Evolutionary conservation across 1,140 invertebrate species (phyloP).

Genomic region (Drosophila nebulosa): DNA sequence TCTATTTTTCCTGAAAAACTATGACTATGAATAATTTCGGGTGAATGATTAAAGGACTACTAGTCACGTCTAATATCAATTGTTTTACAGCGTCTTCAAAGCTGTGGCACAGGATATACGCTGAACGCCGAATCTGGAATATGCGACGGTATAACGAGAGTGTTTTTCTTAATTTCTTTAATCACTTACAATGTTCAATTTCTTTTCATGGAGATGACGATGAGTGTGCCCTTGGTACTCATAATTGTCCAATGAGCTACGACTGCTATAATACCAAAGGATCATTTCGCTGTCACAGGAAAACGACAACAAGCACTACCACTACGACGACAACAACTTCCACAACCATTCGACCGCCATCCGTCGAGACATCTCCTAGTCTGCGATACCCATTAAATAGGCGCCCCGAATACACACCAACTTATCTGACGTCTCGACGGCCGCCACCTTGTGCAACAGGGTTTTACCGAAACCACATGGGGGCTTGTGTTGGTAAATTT

Average conservation of each 20-base stretch:
- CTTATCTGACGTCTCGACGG: not conserved
- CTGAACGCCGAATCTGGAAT: constrained; percentile 91
- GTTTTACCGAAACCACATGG: constrained; percentile 62
- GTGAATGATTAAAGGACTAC: not conserved
- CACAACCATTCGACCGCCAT: constrained; percentile 20
- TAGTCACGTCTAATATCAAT: not conserved
- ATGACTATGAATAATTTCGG: not conserved
- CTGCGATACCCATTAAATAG: not conserved
- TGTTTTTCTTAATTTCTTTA: not conserved
- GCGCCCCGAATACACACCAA: constrained; percentile 10
- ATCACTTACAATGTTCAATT: not conserved
- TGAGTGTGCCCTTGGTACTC: constrained; percentile 91
- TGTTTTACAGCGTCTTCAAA: constrained; percentile 83
- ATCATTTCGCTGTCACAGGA: constrained; percentile 71
- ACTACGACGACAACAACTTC: constrained; percentile 45
- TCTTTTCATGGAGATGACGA: constrained; percentile 88
- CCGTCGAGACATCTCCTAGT: not conserved
- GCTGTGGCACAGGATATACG: constrained; percentile 98
- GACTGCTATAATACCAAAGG: constrained; percentile 89
- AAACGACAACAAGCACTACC: constrained; percentile 39
- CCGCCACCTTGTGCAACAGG: constrained; percentile 47
- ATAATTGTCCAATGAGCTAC: constrained; percentile 91
- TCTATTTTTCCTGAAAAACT: not conserved
- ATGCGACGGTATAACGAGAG: constrained; percentile 88
- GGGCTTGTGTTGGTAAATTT: constrained; percentile 72